Evolutionary conservation across 2,888 invertebrate genomes (phyloP), one percentile per base, ranked within the genome.

Genomic region (Eupsilia transversa): DNA sequence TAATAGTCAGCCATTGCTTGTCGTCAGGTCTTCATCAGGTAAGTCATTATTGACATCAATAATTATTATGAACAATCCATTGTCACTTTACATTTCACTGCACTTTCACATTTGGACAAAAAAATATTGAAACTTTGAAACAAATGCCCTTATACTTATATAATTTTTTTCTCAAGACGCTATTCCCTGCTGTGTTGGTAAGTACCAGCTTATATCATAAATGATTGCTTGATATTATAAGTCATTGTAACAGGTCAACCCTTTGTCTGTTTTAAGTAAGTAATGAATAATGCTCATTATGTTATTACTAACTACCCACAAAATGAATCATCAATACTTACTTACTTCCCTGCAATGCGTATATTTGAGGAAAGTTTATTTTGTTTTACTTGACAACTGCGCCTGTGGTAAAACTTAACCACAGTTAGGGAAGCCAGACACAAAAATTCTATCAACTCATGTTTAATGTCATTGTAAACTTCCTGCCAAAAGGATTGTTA

Each of bases 351-450:
- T 41, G 5, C 61, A 41, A 63, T 23, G 17, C 14, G 1, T 41
- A 41, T 41, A 41, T 49, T 73, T 49, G 33, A 74, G 74, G 74
- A 46, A 72, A 72, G 33, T 49, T 41, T 23, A 17, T 33, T 33
- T n/a, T 23, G 4, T 35, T 35, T 38, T 71, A 35, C 12, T 35
- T 72, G 27, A n/a, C 57, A 49, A n/a, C 27, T 33, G 60, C 9
- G 2, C 3, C 17, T n/a, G 56, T n/a, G 46, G 38, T 57, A n/a
- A 35, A 27, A 14, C 14, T 17, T n/a, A 41, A 33, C 17, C 27
- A 35, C 30, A 46, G 23, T 20, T 30, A 30, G 30, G 56, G 72
- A 72, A 72, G 10, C 9, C 12, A 30, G 9, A 5, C 0, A 20
- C 23, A 23, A 38, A 63, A 70, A 27, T 35, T 54, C 4, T 33